phyloP scores from a whole-genome alignment of 2,113 vertebrate species.

The Zosterops hypoxanthus region DNA sequence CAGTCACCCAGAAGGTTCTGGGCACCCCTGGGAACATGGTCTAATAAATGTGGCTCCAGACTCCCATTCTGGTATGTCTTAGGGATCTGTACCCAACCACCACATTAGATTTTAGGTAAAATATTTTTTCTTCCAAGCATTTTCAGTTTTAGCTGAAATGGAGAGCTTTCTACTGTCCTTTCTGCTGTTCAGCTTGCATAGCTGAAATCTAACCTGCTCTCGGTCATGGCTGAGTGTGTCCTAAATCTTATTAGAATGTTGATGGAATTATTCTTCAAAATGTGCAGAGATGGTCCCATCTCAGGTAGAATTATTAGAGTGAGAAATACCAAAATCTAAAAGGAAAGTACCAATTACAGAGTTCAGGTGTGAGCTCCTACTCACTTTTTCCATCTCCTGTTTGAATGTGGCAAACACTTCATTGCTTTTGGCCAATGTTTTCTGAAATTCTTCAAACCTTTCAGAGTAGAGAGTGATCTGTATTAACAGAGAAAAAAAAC shows the following conservation, averaged over 20 bases:
- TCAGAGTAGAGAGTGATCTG: conserved; percentile 92
- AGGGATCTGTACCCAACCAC: background rate
- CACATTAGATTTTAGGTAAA: background rate
- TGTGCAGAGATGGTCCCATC: background rate
- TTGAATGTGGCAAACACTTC: conserved; percentile 93
- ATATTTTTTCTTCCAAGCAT: background rate
- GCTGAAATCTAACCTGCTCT: background rate
- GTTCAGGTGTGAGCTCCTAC: conserved; percentile 28
- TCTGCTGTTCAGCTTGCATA: background rate
- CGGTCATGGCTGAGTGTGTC: background rate
- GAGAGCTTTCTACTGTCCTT: background rate
- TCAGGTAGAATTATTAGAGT: background rate
- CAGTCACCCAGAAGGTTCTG: background rate
- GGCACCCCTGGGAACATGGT: background rate
- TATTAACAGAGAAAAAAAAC: conserved; percentile 1
- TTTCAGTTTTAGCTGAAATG: background rate
- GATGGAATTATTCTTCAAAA: conserved; percentile 19
- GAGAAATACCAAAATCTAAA: conserved; percentile 18
- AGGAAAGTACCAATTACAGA: background rate
- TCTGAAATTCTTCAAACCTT: conserved; percentile 98
- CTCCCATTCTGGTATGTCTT: background rate
- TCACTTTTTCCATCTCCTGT: conserved; percentile 95
- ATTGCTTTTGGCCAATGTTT: conserved; percentile 93
- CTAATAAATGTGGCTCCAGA: background rate
- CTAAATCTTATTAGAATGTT: background rate